Evolutionary conservation across 2,888 invertebrate species (phyloP).

Genomic region (Altica lythri): DNA sequence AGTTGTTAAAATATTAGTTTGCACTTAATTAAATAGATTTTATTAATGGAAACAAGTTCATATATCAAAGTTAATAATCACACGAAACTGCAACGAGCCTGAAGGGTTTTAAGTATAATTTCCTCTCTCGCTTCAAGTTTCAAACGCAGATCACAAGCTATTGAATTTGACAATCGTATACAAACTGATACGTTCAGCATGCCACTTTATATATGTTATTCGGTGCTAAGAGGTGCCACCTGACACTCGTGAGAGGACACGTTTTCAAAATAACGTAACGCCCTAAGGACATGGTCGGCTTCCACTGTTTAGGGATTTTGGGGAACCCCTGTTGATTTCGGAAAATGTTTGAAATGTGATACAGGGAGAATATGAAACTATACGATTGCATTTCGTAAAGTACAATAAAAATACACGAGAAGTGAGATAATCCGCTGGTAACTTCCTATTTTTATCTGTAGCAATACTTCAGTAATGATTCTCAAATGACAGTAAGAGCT

Average conservation of each 20-base stretch:
- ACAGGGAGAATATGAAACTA: no score
- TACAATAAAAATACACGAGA: no score
- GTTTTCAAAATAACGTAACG: constrained; percentile 1
- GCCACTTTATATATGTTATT: neutral
- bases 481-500: no score
- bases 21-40: no score
- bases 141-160: neutral
- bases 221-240: neutral
- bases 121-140: neutral
- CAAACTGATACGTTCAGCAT: neutral
- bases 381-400: no score
- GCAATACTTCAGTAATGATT: no score
- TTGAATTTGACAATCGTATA: neutral
- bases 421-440: no score
- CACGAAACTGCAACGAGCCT: no score
- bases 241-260: neutral
- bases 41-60: no score
- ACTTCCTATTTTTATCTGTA: no score
- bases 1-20: no score
- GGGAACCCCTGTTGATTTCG: constrained; percentile 3
- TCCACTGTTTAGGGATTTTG: neutral
- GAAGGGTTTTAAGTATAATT: neutral
- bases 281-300: neutral
- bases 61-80: no score
- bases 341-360: constrained; percentile 3